A percentile compares a stretch with the other conserved stretches of the same genome.
phyloP scores from a whole-genome alignment of 2,888 invertebrate species.

The Agriopis aurantiaria region DNA sequence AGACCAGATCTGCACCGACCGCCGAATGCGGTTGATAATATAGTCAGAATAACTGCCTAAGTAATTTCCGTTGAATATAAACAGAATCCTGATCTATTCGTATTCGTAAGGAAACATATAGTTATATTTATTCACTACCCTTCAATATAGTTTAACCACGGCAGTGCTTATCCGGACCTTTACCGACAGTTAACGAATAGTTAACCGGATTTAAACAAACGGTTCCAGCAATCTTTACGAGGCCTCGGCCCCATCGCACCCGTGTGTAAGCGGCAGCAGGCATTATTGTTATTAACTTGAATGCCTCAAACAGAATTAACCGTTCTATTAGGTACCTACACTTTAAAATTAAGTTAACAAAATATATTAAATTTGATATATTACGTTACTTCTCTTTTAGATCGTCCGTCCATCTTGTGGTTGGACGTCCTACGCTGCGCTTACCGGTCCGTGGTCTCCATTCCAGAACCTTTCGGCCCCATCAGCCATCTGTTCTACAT shows the following conservation, averaged over 20 bases:
- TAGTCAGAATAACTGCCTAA: too few species aligned
- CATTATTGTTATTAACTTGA: conserved; percentile 19
- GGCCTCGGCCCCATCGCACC: conserved; percentile 47
- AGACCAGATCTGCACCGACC: too few species aligned
- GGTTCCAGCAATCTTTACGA: conserved; percentile 44
- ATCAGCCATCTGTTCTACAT: too few species aligned
- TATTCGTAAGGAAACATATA: not conserved
- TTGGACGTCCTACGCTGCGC: too few species aligned
- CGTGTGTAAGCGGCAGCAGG: conserved; percentile 11
- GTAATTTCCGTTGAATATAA: not conserved
- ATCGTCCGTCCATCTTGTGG: too few species aligned
- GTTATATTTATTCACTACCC: conserved; percentile 18
- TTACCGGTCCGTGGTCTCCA: too few species aligned
- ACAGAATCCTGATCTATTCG: not conserved
- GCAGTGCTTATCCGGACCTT: conserved; percentile 46
- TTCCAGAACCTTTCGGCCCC: too few species aligned
- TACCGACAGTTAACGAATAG: conserved; percentile 50
- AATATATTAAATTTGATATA: too few species aligned
- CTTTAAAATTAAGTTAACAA: too few species aligned
- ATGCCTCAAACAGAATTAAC: conserved; percentile 4
- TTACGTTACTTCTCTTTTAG: too few species aligned
- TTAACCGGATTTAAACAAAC: conserved; percentile 49
- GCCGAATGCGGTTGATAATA: too few species aligned
- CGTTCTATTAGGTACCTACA: not conserved
- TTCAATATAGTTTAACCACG: conserved; percentile 44